Evolutionary conservation across 2,888 invertebrate species (phyloP), one percentile per base, ranked within the genome.

Genomic region (Oxyteleia sp.): DNA sequence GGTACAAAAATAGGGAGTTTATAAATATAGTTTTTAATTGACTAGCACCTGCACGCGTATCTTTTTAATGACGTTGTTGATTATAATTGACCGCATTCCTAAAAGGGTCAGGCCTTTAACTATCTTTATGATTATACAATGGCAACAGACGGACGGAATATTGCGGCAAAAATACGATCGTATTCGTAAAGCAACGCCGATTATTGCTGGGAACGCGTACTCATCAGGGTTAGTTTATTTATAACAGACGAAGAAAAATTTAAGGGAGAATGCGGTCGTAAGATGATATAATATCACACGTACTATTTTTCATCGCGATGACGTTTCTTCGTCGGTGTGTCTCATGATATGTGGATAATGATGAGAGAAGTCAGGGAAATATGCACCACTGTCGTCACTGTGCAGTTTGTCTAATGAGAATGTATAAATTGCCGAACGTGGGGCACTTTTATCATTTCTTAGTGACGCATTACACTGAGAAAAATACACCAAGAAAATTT

Each of bases 151-250:
- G 53, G 2, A 55, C 11, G 29, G 29, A 49, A 53, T 41, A 38
- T 38, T 18, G 16, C 20, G 49, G 49, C n/a, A 38, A 18, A 63
- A 74, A 74, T 35, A 45, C 15, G 41, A 26, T 51, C 49, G 32
- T 23, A 57, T 57, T 55, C 35, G 64, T 47, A 45, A 55, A 32
- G 13, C 38, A 8, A 32, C 45, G 75, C 51, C 51, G 59, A 76
- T 76, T 76, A 76, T 51, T 61, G 57, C 45, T 16, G 16, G 16
- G 76, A 63, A 68, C 32, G 45, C 47, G 55, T 41, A 61, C 45
- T 69, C 78, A 69, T 55, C 71, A 71, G 63, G 51, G 68, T 53
- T 66, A 61, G 68, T 75, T 81, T 75, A 81, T 81, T 75, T 72
- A 80, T 80, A 80, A 59, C 49, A 63, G 26, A 15, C 32, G 43